These are phyloP conservation scores for Petrocephalus schoutedeni DNA, from an alignment of 2,797 vertebrate genomes.

Conservation along the genomic window DNA sequence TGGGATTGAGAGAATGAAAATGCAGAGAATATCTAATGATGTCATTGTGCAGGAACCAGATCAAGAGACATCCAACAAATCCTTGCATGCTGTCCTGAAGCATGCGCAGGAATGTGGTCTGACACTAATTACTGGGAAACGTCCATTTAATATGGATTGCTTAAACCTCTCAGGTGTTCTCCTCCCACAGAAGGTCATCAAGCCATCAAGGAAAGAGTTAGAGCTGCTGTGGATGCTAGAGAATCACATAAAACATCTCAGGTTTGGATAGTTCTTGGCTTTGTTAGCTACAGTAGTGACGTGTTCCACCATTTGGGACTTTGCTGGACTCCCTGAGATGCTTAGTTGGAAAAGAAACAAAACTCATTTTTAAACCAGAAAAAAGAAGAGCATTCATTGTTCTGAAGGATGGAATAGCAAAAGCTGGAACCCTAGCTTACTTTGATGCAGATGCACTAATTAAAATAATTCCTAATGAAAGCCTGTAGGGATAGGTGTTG, in stretches of 20 bases:
- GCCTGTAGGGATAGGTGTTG: background rate
- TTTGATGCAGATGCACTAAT: background rate
- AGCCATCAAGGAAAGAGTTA: background rate
- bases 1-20: background rate
- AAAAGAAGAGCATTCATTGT: background rate
- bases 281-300: background rate
- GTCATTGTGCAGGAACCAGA: background rate
- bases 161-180: background rate
- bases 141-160: no score
- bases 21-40: background rate
- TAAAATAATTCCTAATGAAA: background rate
- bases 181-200: background rate
- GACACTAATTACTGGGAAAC: background rate
- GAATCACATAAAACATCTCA: background rate
- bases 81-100: background rate
- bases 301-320: background rate
- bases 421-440: background rate
- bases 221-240: background rate
- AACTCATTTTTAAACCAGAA: background rate
- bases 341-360: background rate
- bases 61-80: background rate
- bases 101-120: background rate
- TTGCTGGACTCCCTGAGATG: background rate
- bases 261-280: background rate
- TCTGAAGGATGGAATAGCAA: background rate